Base-by-base conservation (phyloP, 1,140 invertebrate genomes). In the Argopecten irradians region DNA sequence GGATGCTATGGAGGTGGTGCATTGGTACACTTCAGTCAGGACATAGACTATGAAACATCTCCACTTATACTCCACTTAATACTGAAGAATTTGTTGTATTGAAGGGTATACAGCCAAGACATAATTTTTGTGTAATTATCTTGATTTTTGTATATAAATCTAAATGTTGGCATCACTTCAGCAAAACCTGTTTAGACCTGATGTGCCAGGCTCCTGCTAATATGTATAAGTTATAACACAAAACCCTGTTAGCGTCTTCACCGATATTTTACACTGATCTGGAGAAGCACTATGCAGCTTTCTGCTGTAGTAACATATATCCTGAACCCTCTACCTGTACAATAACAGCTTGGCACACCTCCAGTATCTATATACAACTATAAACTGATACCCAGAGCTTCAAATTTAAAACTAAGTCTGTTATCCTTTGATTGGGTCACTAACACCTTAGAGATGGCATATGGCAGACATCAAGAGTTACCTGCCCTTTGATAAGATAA, bases 381-480 rank as follows among this genome's bases (percentile, higher is more conserved):
- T 28, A 71, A 71, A 71, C 55, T n/a, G 0, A 71, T 71, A 71
- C 55, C 55, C 43, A 22, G 7, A 28, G 28, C n/a, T n/a, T 28
- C 14, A n/a, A 71, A 71, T 71, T 71, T 71, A 28, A 28, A 71
- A n/a, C 28, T 71, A 71, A 71, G 5, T 11, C 55, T 71, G n/a
- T 5, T 16, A 71, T 28, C 7, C 55, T 28, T 28, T 28, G 55
- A 5, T 28, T n/a, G 28, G 55, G 55, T 71, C 55, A 71, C 22
- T 71, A 28, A 71, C 55, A 71, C 55, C 43, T 71, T n/a, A 22
- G 8, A 71, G 16, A 71, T 71, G 55, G 55, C 55, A 71, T 71
- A 11, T 71, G 55, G 55, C 55, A 71, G 55, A n/a, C 55, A 28
- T 71, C 55, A 71, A 71, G 55, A 71, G 55, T 71, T n/a, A 71